These are phyloP conservation scores for Anneissia japonica DNA, from an alignment of 35 echinoderm and acorn worm genomes.

Conservation along the genomic window DNA sequence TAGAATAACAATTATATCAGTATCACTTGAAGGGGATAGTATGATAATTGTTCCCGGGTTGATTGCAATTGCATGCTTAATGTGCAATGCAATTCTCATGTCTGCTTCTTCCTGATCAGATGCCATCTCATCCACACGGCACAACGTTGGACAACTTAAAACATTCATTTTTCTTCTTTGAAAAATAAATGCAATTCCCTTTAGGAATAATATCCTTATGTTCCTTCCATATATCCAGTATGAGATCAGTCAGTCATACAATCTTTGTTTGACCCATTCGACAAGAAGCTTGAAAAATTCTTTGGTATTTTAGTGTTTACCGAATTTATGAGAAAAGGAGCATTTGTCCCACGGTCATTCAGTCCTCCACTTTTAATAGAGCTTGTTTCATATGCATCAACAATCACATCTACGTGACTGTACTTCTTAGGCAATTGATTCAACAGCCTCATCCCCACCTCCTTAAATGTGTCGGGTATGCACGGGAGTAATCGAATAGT, in stretches of 20 bases:
- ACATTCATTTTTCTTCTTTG: neutral
- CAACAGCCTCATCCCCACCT: neutral
- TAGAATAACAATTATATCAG: neutral
- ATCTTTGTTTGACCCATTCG: neutral
- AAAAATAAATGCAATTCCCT: neutral
- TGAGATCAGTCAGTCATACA: neutral
- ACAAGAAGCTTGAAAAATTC: neutral
- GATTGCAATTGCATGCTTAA: neutral
- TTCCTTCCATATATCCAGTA: neutral
- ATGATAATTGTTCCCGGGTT: neutral
- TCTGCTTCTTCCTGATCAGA: neutral
- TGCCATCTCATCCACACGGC: neutral
- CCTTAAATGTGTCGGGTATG: neutral
- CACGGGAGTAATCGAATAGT: neutral
- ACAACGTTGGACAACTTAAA: neutral
- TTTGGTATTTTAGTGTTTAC: neutral
- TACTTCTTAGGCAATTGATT: neutral
- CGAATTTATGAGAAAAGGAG: neutral
- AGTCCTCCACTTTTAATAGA: neutral
- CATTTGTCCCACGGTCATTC: neutral
- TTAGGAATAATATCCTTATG: neutral
- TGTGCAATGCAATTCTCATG: neutral
- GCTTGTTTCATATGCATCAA: neutral
- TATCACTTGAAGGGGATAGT: neutral
- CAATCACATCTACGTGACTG: neutral